phyloP scores from a whole-genome alignment of 2,113 vertebrate genomes.

The Rhizomys pruinosus region DNA sequence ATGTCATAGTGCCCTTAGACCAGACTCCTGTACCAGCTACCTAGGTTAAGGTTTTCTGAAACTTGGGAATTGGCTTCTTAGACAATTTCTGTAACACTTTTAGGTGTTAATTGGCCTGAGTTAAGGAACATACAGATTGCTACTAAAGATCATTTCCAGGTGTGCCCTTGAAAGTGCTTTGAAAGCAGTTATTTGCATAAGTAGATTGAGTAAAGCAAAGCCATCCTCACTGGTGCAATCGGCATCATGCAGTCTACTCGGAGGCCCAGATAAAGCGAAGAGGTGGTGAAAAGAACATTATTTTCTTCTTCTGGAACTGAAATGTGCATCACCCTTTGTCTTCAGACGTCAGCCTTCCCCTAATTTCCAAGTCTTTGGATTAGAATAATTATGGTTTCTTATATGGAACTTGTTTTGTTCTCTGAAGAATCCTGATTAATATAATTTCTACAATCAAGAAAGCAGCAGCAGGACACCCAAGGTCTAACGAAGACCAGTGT shows the following conservation, averaged over 20 bases:
- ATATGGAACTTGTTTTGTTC: not conserved
- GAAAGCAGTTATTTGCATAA: not conserved
- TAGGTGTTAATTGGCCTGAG: not conserved
- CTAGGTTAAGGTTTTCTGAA: not conserved
- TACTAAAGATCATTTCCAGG: too few relatives aligned
- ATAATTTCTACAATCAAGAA: not conserved
- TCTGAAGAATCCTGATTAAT: not conserved
- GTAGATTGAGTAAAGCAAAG: not conserved
- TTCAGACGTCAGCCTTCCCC: not conserved
- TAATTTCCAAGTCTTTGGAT: too few relatives aligned
- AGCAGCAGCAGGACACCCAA: not conserved
- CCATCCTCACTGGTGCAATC: too few relatives aligned
- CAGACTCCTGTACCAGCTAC: not conserved
- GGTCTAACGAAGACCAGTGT: not conserved
- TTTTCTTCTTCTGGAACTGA: not conserved
- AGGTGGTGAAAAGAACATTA: not conserved
- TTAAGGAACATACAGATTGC: not conserved
- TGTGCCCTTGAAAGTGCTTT: too few relatives aligned
- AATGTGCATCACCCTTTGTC: not conserved
- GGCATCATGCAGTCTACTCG: too few relatives aligned
- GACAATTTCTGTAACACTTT: not conserved
- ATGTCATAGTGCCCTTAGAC: not conserved
- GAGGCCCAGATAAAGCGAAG: not conserved
- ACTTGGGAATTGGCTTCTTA: not conserved
- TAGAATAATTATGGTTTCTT: not conserved